These are phyloP conservation scores for Xanthostigma xanthostigma DNA, from an alignment of 2,888 invertebrate species.

Conservation along the genomic window DNA sequence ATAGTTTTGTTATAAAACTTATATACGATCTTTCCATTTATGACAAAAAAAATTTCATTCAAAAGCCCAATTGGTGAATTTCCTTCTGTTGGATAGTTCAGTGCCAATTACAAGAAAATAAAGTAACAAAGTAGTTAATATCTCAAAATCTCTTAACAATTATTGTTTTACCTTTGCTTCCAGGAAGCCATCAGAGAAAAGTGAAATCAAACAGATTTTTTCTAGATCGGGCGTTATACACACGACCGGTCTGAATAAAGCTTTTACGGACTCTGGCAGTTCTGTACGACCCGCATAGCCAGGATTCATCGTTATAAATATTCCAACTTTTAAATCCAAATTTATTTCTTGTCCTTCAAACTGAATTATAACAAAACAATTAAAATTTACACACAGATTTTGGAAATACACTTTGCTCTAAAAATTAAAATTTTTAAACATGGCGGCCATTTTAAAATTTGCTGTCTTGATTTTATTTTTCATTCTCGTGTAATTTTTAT, in stretches of 20 bases:
- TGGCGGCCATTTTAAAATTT: no score
- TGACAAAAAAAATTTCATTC: no score
- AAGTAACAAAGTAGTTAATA: neutral
- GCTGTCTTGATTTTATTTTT: no score
- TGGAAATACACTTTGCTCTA: no score
- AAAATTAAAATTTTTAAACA: no score
- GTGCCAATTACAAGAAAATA: neutral
- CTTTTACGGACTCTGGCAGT: constrained; percentile 83
- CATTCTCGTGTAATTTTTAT: no score
- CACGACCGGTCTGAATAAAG: constrained; percentile 80
- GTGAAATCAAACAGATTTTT: constrained; percentile 80
- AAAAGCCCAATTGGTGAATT: constrained; percentile 2
- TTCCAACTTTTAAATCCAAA: constrained; percentile 73
- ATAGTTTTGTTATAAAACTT: no score
- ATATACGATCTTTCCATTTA: no score
- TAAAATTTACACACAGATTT: no score
- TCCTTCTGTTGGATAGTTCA: constrained; percentile 15
- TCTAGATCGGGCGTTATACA: constrained; percentile 86
- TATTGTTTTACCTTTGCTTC: constrained; percentile 67
- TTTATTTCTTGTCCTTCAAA: constrained; percentile 73
- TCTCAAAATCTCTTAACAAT: constrained; percentile 3
- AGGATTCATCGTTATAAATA: constrained; percentile 93
- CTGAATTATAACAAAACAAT: constrained; percentile 27
- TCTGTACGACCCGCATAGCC: constrained; percentile 87
- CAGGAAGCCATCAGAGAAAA: constrained; percentile 85